Evolutionary conservation across 2,888 invertebrate genomes (phyloP).

Genomic region (Diarsia brunnea): DNA sequence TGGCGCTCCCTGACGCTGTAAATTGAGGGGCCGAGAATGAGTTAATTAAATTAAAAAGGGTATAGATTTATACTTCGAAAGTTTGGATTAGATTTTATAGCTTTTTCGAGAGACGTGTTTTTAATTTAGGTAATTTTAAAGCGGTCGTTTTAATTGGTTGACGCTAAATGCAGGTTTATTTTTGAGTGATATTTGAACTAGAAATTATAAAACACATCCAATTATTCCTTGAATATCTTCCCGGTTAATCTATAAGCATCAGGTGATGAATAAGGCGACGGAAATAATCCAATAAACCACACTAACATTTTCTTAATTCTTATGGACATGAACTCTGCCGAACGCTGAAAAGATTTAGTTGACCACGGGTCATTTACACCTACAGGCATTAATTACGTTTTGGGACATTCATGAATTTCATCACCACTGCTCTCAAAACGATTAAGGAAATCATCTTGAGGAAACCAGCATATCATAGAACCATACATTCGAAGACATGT

Average conservation of each 20-base stretch:
- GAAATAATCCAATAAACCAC: background rate
- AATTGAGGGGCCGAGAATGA: constrained; percentile 60
- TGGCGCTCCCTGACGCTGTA: constrained; percentile 50
- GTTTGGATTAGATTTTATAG: constrained; percentile 25
- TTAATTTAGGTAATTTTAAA: background rate
- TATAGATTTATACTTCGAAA: constrained; percentile 44
- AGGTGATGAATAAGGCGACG: background rate
- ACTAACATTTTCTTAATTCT: background rate
- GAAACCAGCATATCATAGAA: too few species aligned
- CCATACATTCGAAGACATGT: too few species aligned
- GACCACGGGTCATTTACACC: too few species aligned
- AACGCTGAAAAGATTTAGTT: background rate
- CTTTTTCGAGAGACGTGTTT: constrained; percentile 1
- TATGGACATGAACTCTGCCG: background rate
- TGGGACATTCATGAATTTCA: background rate
- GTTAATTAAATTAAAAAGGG: constrained; percentile 68
- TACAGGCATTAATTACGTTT: background rate
- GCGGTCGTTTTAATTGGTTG: background rate
- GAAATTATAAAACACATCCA: background rate
- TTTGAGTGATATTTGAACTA: background rate
- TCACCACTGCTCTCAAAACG: too few species aligned
- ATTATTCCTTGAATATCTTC: background rate
- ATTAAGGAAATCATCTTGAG: too few species aligned
- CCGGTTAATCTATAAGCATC: background rate
- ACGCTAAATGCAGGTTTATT: background rate